A percentile compares a stretch with the other conserved stretches of the same genome.
Conservation (phyloP, 2,113 vertebrate species). For the Rostratula benghalensis region DNA sequence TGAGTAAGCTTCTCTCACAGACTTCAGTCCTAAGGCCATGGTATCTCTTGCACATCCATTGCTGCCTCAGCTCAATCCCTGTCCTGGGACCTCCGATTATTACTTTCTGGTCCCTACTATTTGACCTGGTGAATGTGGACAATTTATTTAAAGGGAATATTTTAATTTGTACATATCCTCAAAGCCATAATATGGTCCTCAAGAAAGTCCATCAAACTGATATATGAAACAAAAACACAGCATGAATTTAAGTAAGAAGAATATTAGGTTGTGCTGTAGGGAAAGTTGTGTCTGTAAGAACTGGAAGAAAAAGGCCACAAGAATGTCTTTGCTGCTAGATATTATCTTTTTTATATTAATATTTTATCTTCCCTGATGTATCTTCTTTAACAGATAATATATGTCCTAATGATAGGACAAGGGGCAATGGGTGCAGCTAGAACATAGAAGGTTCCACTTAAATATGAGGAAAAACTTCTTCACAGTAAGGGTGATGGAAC, state of each 20-base stretch:
- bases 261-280: accelerated
- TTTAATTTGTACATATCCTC: not conserved
- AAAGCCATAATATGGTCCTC: not conserved
- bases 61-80: not conserved
- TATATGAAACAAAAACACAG: not conserved
- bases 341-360: not conserved
- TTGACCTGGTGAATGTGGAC: not conserved
- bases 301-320: not conserved
- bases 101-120: not conserved
- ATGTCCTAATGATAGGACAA: too few species aligned
- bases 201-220: not conserved
- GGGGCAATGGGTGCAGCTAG: too few species aligned
- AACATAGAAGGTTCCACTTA: too few species aligned
- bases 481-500: too few species aligned
- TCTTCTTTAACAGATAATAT: not conserved
- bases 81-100: not conserved
- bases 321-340: not conserved
- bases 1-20: not conserved
- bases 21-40: not conserved
- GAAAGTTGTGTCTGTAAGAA: not conserved
- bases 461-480: too few species aligned
- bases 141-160: not conserved
- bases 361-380: not conserved
- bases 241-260: not conserved
- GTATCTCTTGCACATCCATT: not conserved